Conservation (phyloP, 2,113 vertebrate species). For the Diadophis punctatus region DNA sequence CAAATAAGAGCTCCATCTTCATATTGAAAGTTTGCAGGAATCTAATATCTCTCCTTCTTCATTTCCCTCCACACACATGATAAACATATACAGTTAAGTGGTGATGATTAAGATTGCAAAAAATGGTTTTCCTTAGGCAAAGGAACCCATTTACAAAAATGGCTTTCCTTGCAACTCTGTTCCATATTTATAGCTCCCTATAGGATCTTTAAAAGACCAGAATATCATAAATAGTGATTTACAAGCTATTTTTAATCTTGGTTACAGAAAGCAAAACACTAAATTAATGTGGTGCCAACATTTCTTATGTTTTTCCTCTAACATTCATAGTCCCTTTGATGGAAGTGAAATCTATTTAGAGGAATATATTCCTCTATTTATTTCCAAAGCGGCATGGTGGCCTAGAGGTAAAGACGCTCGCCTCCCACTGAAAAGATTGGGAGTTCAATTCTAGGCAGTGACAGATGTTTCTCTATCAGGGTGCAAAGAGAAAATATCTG, state of each 20-base stretch:
- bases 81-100: neutral
- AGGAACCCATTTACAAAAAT: neutral
- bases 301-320: neutral
- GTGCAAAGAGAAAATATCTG: neutral
- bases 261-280: neutral
- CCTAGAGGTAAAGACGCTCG: neutral
- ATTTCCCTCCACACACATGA: neutral
- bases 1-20: conserved; percentile 37
- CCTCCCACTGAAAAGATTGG: neutral
- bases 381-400: neutral
- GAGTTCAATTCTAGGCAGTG: neutral
- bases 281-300: neutral
- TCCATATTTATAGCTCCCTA: neutral
- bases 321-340: neutral
- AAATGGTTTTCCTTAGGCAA: neutral
- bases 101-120: conserved; percentile 1
- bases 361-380: neutral
- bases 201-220: neutral
- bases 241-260: neutral
- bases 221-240: neutral
- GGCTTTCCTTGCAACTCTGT: neutral
- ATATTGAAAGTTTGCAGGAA: conserved; percentile 23
- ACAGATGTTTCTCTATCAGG: neutral
- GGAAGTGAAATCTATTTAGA: neutral
- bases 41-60: conserved; percentile 17